A percentile compares a stretch with the other conserved stretches of the same genome.
Conservation (phyloP, 2,797 vertebrate genomes). For the Uromys caudimaculatus region DNA sequence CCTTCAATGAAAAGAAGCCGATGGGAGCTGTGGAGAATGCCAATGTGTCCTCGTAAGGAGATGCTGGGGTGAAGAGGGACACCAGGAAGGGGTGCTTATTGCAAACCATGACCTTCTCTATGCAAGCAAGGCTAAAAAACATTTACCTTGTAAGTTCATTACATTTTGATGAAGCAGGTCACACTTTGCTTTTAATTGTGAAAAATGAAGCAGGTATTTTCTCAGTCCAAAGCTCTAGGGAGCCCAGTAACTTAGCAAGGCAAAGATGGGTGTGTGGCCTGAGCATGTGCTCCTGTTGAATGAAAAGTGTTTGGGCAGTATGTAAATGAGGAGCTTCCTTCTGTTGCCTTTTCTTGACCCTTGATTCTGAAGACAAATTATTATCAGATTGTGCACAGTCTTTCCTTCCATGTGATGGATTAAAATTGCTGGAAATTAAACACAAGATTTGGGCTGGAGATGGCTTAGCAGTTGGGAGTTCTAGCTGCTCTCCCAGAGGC, state of each 20-base stretch:
- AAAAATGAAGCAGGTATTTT: conserved; percentile 38
- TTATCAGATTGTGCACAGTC: conserved; percentile 34
- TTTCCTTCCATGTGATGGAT: conserved; percentile 16
- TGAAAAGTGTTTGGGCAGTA: not conserved
- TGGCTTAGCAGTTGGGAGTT: not conserved
- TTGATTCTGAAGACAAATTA: conserved; percentile 35
- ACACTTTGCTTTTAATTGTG: conserved; percentile 28
- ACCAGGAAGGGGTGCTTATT: not conserved
- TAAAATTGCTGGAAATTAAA: not conserved
- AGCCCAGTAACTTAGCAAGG: not conserved
- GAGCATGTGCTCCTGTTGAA: not conserved
- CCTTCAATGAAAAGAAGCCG: conserved; percentile 34
- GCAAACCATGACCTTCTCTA: conserved; percentile 16
- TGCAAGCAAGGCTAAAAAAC: conserved; percentile 1
- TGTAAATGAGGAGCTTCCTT: not conserved
- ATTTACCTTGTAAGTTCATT: conserved; percentile 42
- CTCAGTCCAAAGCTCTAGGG: not conserved
- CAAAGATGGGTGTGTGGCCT: not conserved
- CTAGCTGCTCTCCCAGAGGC: not conserved
- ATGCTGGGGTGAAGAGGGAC: not conserved
- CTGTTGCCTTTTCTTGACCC: conserved; percentile 7
- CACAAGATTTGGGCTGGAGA: not conserved
- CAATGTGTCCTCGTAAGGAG: not conserved
- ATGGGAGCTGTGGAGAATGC: not conserved
- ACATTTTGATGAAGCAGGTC: conserved; percentile 41